Percentiles rank a stretch among this genome's conserved stretches.
Evolutionary conservation across 2,113 vertebrate species (phyloP).

Genomic region (Perca fluviatilis): DNA sequence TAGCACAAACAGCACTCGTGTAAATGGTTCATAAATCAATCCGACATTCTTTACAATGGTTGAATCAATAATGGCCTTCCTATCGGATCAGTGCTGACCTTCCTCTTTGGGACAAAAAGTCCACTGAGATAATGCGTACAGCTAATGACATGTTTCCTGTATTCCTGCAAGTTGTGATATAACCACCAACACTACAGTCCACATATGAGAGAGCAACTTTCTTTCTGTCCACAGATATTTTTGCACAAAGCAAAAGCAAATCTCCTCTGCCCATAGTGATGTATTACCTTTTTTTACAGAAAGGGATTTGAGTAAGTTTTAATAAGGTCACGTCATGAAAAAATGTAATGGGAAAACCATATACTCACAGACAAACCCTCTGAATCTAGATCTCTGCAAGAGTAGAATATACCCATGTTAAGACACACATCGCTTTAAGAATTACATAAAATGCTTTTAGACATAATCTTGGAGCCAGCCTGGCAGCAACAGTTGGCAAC

Average conservation of each 20-base stretch:
- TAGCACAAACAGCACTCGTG: constrained; percentile 37
- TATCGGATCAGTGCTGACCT: constrained; percentile 44
- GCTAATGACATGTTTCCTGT: constrained; percentile 32
- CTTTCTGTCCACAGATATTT: constrained; percentile 26
- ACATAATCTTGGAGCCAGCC: constrained; percentile 65
- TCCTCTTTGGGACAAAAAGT: constrained; percentile 43
- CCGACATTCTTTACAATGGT: constrained; percentile 28
- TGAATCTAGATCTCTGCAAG: constrained; percentile 33
- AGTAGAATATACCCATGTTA: constrained; percentile 34
- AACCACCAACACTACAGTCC: constrained; percentile 15
- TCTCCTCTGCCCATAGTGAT: constrained; percentile 34
- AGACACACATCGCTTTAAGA: constrained; percentile 49
- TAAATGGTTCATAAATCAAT: constrained; percentile 62
- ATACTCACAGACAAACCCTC: constrained; percentile 33
- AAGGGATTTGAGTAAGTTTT: constrained; percentile 52
- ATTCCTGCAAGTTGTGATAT: neutral
- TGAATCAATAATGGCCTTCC: constrained; percentile 53
- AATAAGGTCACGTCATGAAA: constrained; percentile 40
- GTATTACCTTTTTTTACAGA: constrained; percentile 45
- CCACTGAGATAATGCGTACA: constrained; percentile 47
- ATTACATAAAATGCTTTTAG: constrained; percentile 70
- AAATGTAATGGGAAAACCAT: constrained; percentile 37
- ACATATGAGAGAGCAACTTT: constrained; percentile 2
- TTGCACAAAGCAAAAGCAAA: constrained; percentile 38
- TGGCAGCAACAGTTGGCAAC: constrained; percentile 63